phyloP scores from a whole-genome alignment of 2,113 vertebrate genomes.

The Conger conger region DNA sequence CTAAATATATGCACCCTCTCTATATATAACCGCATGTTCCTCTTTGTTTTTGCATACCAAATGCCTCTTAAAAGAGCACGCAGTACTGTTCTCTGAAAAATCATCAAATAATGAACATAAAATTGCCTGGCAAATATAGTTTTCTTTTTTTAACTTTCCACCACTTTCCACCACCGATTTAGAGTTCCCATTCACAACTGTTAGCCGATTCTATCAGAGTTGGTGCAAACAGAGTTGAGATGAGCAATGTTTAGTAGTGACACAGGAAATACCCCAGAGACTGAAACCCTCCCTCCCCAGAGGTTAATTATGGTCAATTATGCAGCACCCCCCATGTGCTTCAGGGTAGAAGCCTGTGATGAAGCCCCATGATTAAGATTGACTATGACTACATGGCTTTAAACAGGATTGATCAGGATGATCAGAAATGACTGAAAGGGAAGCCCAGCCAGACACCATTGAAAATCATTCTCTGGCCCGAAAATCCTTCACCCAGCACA shows the following conservation, averaged over 20 bases:
- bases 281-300: not conserved
- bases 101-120: not conserved
- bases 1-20: not conserved
- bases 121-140: not conserved
- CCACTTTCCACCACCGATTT: no score
- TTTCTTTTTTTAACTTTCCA: not conserved
- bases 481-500: not conserved
- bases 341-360: no score
- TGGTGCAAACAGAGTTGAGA: not conserved
- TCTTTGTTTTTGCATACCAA: not conserved
- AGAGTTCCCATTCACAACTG: not conserved
- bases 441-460: not conserved
- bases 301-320: not conserved
- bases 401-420: not conserved
- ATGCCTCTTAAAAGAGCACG: not conserved
- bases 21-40: not conserved
- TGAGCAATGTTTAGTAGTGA: no score
- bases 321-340: not conserved
- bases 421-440: not conserved
- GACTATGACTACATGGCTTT: not conserved
- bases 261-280: not conserved
- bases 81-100: not conserved
- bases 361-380: not conserved
- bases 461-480: not conserved
- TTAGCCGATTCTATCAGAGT: not conserved